A percentile compares a stretch with the other conserved stretches of the same genome.
These are phyloP conservation scores for Epinephelus awoara DNA, from an alignment of 2,797 vertebrate species.

Conservation along the genomic window DNA sequence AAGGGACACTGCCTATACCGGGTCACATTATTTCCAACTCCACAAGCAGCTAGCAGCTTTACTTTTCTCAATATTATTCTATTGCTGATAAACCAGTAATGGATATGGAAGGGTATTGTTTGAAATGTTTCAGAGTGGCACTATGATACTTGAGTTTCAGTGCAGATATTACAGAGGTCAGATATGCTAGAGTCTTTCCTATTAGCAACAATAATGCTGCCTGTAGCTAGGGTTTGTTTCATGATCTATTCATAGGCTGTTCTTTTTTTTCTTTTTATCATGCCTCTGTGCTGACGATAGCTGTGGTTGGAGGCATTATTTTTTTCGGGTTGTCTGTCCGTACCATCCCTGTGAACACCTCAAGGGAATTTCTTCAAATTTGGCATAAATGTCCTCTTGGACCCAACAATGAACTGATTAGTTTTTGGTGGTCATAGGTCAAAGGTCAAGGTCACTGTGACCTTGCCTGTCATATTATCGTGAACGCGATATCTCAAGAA, in stretches of 20 bases:
- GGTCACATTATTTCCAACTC: slow-evolving; percentile 11
- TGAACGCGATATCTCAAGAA: too few relatives aligned
- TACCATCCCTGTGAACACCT: too few relatives aligned
- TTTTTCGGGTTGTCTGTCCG: too few relatives aligned
- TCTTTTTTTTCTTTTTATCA: not conserved
- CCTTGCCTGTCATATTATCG: too few relatives aligned
- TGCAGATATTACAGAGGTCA: not conserved
- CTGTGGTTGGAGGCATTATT: too few relatives aligned
- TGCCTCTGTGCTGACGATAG: too few relatives aligned
- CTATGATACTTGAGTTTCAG: not conserved
- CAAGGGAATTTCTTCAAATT: too few relatives aligned
- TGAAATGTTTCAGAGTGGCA: not conserved
- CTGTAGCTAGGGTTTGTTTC: not conserved
- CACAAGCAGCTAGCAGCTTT: slow-evolving; percentile 1
- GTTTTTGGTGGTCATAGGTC: too few relatives aligned
- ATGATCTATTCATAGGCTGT: not conserved
- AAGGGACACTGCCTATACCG: slow-evolving; percentile 16
- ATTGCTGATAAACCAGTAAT: not conserved
- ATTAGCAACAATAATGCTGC: not conserved
- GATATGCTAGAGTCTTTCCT: not conserved
- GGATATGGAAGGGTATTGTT: not conserved
- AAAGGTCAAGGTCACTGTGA: too few relatives aligned
- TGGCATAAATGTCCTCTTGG: too few relatives aligned
- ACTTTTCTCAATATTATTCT: not conserved
- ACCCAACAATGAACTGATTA: too few relatives aligned